Evolutionary conservation across 2,113 vertebrate genomes (phyloP), one percentile per base, ranked within the genome.

Genomic region (Lycaon pictus): DNA sequence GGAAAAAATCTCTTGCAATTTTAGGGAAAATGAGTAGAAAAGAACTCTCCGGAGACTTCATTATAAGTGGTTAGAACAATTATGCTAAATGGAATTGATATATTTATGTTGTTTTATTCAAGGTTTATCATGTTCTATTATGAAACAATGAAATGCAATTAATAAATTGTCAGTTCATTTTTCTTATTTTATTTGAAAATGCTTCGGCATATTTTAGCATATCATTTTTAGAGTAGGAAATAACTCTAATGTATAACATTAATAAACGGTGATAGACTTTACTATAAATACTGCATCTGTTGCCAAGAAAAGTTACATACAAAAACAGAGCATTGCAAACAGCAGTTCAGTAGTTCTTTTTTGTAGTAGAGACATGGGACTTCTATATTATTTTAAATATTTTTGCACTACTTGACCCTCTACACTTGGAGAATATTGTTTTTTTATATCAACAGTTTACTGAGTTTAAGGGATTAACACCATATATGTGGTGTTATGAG

Each of bases 261-360:
- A 99, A 98, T 99, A 99, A 98, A 98, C n/a, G n/a, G 98, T 98
- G 99, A 99, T 98, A 99, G 99, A 99, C 98, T 98, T 99, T 98
- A 99, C 97, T 98, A 98, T 98, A 99, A 99, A 99, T 99, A 99
- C 96, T 98, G 97, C 82, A 97, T 98, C 97, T 98, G 96, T 98
- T 99, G 98, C 98, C 98, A 99, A 98, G 97, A 98, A 98, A 99
- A 99, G 98, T 99, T 99, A 98, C 76, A 97, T 93, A 98, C 96
- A 98, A 98, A 97, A 98, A 96, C 92, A 98, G 97, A 98, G 95
- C 5, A 63, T 90, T 98, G 96, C 85, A 98, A 98, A 98, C 93
- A 97, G 97, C 92, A 96, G 67, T 98, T 98, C 85, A 94, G 85
- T 96, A 85, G 95, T 98, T 98, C 95, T 91, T 98, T 88, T 88